A percentile compares a stretch with the other conserved stretches of the same genome.
Evolutionary conservation across 2,797 vertebrate species (phyloP).

Genomic region (Anguilla marmorata): DNA sequence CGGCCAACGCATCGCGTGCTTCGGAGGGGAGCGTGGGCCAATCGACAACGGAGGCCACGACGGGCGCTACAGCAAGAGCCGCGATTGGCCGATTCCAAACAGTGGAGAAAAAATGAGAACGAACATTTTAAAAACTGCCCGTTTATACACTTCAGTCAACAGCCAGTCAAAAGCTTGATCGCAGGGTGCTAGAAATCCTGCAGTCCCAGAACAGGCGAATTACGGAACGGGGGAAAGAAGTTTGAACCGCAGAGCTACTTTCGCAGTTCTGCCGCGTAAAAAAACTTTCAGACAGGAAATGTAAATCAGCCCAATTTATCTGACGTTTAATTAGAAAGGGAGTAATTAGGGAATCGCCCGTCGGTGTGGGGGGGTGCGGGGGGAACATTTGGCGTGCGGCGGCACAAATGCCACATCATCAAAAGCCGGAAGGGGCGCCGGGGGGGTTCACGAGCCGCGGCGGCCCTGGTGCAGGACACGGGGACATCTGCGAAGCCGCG

Average conservation of each 20-base stretch:
- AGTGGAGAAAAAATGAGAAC: neutral
- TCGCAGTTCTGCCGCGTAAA: neutral
- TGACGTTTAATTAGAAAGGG: neutral
- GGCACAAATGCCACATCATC: slow-evolving; percentile 16
- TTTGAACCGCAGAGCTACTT: neutral
- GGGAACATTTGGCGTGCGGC: slow-evolving; percentile 14
- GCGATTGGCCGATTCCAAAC: neutral
- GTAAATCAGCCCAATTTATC: slow-evolving; percentile 12
- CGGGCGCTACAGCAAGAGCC: too few relatives aligned
- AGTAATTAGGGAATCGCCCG: slow-evolving; percentile 24
- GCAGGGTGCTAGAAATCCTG: neutral
- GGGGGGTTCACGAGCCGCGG: slow-evolving; percentile 25
- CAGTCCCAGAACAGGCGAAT: neutral
- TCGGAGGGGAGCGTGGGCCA: too few relatives aligned
- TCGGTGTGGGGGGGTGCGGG: neutral
- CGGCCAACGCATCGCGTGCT: too few relatives aligned
- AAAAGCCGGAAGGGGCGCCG: slow-evolving; percentile 15
- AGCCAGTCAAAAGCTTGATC: neutral
- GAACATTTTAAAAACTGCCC: neutral
- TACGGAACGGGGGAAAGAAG: neutral
- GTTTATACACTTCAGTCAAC: neutral
- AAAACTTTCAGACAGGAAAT: neutral
- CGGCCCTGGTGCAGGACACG: slow-evolving; percentile 12
- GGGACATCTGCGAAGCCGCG: neutral
- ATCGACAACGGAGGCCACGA: too few relatives aligned